Base-by-base conservation (phyloP, 2,888 invertebrate species). In the Crepidodera aurea region DNA sequence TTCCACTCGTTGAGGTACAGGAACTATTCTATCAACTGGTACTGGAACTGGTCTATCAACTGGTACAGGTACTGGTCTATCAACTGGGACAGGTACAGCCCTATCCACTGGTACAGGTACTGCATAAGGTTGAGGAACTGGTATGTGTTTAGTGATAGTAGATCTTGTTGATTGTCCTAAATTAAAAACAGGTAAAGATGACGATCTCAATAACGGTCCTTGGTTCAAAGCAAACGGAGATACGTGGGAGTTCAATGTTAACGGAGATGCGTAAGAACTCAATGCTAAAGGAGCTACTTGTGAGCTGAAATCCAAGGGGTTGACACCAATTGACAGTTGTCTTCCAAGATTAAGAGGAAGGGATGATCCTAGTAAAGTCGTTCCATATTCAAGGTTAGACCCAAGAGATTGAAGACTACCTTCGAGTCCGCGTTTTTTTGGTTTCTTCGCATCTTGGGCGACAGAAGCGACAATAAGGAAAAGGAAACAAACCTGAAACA, bases 1-100 rank as follows among this genome's bases (percentile, higher is more conserved):
- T 7, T 79, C 65, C 50, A 84, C 78, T 44, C 78, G 74, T 22
- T 78, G 77, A 40, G 78, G 79, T n/a, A 79, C 77, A 1, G 83
- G 81, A 7, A 83, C 83, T 12, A 83, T 81, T 12, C 83, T 77
- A 55, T 82, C 81, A 60, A 83, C 82, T 69, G 84, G 82, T 10
- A 84, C 80, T 12, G 46, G 44, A 22, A 53, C 16, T 12, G 48
- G 27, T n/a, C 13, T 27, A 1, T 25, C 13, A 13, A 12, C 27
- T 8, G 50, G 29, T 32, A 32, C 50, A 10, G 15, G 32, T 12
- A 83, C 82, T 6, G 79, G 65, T 51, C 84, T 78, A 42, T 78
- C 74, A 25, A 78, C 77, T 44, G 78, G 79, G 10, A 79, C 77
- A 1, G 83, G 81, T 10, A 83, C 83, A n/a, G 84, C 81, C n/a